Evolutionary conservation across 2,113 vertebrate species (phyloP).

Genomic region (Centropus bengalensis): DNA sequence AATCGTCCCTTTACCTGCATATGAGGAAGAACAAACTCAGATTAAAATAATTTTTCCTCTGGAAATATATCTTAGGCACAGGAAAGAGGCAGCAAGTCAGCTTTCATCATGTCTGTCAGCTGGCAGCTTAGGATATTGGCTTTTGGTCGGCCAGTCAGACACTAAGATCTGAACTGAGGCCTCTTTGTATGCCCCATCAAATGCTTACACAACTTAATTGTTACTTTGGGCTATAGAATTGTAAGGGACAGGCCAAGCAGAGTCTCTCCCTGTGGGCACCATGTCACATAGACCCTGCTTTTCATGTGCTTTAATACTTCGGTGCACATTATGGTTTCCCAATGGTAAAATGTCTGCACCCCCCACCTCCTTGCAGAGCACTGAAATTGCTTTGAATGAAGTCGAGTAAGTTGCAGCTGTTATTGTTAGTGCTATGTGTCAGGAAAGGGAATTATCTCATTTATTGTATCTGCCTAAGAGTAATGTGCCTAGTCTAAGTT

Average conservation of each 20-base stretch:
- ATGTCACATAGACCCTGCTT: background rate
- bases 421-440: background rate
- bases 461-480: background rate
- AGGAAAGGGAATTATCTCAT: background rate
- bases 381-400: background rate
- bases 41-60: background rate
- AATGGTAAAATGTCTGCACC: background rate
- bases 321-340: background rate
- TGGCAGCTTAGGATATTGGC: background rate
- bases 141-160: background rate
- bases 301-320: background rate
- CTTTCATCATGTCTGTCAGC: background rate
- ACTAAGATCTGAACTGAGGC: background rate
- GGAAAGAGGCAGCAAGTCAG: background rate
- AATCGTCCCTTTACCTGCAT: background rate
- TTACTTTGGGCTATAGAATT: background rate
- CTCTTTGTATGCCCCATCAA: background rate
- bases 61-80: background rate
- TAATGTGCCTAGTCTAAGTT: background rate
- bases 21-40: background rate
- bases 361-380: background rate
- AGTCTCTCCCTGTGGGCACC: background rate
- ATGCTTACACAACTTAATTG: background rate
- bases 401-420: background rate
- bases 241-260: background rate